Percentiles rank a stretch among this genome's conserved stretches.
phyloP scores from a whole-genome alignment of 2,797 vertebrate genomes.

The Gymnothorax javanicus region DNA sequence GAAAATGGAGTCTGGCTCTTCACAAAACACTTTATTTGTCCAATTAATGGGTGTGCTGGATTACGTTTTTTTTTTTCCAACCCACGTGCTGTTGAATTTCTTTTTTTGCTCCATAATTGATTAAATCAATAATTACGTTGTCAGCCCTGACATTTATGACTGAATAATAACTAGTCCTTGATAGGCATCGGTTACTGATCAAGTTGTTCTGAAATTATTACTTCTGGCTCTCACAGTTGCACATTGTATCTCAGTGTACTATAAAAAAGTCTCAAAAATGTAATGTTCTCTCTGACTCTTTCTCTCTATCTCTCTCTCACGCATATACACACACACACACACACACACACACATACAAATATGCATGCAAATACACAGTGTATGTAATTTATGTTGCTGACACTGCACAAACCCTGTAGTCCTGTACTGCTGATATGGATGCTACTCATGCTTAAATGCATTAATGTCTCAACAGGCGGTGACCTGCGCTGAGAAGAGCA shows the following conservation, averaged over 20 bases:
- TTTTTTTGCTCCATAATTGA: slow-evolving; percentile 20
- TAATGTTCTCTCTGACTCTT: background rate
- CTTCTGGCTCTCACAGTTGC: slow-evolving; percentile 17
- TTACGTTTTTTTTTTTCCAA: slow-evolving; percentile 7
- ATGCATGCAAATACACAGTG: too few species aligned
- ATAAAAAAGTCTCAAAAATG: background rate
- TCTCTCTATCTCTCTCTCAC: too few species aligned
- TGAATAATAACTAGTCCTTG: slow-evolving; percentile 12
- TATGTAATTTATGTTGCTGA: background rate
- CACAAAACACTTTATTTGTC: slow-evolving; percentile 33
- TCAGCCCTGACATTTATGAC: slow-evolving; percentile 23
- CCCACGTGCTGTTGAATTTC: background rate
- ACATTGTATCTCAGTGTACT: background rate
- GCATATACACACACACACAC: too few species aligned
- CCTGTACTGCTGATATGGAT: background rate
- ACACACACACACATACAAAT: too few species aligned
- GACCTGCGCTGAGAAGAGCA: background rate
- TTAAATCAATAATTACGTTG: slow-evolving; percentile 34
- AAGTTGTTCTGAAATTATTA: slow-evolving; percentile 16
- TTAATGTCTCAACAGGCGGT: background rate
- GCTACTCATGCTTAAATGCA: background rate
- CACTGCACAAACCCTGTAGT: background rate
- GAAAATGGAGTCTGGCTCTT: slow-evolving; percentile 10
- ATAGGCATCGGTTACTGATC: background rate
- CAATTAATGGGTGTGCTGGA: slow-evolving; percentile 32